A percentile compares a stretch with the other conserved stretches of the same genome.
Evolutionary conservation across 2,113 vertebrate genomes (phyloP).

Genomic region (Mus pahari): DNA sequence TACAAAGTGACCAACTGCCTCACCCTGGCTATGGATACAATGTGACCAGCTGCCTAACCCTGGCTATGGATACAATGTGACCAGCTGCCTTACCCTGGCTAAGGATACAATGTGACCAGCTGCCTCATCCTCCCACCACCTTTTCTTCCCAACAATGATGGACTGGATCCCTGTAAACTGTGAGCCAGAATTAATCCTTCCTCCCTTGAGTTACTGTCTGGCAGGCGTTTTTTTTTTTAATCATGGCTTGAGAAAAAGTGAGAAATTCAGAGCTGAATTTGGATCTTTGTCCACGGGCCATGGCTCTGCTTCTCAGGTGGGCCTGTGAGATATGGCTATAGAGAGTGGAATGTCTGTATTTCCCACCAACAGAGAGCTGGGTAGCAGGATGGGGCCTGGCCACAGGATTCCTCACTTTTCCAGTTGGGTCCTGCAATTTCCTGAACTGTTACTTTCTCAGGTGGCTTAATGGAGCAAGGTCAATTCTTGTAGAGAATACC

Average conservation of each 20-base stretch:
- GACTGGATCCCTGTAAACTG: neutral
- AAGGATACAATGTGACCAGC: neutral
- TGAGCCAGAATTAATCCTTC: neutral
- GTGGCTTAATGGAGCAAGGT: neutral
- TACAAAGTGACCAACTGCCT: neutral
- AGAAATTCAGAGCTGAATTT: neutral
- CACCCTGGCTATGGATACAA: neutral
- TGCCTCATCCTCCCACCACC: neutral
- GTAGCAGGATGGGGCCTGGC: neutral
- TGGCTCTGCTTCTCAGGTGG: neutral
- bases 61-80: too few relatives aligned
- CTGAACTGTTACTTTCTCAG: neutral
- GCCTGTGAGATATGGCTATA: neutral
- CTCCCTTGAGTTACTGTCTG: neutral
- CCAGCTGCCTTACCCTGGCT: too few relatives aligned
- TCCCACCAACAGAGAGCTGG: neutral
- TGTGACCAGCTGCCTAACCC: neutral
- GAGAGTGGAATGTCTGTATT: too few relatives aligned
- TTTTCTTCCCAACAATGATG: neutral
- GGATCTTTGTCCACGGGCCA: neutral
- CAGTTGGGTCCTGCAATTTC: neutral
- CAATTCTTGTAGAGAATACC: neutral
- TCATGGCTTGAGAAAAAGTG: neutral
- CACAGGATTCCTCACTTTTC: neutral
- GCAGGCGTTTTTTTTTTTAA: neutral